Conservation (phyloP, 2,888 invertebrate species). For the Drosophila pegasa region DNA sequence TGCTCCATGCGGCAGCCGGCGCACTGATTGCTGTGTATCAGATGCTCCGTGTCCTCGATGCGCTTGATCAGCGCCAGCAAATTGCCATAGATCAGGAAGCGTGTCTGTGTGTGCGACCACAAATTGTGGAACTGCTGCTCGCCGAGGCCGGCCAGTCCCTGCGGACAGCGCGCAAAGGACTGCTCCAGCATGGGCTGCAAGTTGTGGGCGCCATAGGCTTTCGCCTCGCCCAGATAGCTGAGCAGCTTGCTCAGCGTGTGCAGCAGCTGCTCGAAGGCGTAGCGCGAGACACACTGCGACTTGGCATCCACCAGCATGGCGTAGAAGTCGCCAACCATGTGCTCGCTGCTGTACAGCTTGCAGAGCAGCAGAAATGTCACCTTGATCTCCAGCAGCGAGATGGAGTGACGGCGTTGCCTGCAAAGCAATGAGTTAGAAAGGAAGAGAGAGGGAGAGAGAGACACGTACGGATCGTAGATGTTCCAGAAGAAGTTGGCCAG, state of each 20-base stretch:
- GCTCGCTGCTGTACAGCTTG: slow-evolving; percentile 78
- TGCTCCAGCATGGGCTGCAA: slow-evolving; percentile 78
- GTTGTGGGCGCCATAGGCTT: slow-evolving; percentile 82
- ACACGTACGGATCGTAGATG: slow-evolving; percentile 83
- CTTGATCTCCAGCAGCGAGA: slow-evolving; percentile 83
- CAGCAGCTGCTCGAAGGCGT: slow-evolving; percentile 81
- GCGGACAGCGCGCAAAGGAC: slow-evolving; percentile 74
- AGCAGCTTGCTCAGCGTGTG: slow-evolving; percentile 81
- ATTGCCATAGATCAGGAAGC: slow-evolving; percentile 83
- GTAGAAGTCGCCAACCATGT: slow-evolving; percentile 80
- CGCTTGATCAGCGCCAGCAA: slow-evolving; percentile 82
- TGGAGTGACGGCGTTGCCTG: slow-evolving; percentile 82
- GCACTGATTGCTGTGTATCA: slow-evolving; percentile 82
- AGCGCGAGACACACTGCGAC: slow-evolving; percentile 80
- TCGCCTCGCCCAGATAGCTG: slow-evolving; percentile 82
- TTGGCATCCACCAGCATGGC: slow-evolving; percentile 74
- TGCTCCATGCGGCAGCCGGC: slow-evolving; percentile 79
- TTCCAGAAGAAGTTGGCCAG: slow-evolving; percentile 84
- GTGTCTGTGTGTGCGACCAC: slow-evolving; percentile 81
- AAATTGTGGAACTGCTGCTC: slow-evolving; percentile 83
- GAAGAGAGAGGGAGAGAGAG: too few species aligned
- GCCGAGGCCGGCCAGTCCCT: slow-evolving; percentile 79
- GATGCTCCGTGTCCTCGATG: slow-evolving; percentile 82
- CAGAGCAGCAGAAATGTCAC: slow-evolving; percentile 83
- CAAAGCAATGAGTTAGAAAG: background rate